These are phyloP conservation scores for Egretta garzetta DNA, from an alignment of 2,113 vertebrate species.

Conservation along the genomic window DNA sequence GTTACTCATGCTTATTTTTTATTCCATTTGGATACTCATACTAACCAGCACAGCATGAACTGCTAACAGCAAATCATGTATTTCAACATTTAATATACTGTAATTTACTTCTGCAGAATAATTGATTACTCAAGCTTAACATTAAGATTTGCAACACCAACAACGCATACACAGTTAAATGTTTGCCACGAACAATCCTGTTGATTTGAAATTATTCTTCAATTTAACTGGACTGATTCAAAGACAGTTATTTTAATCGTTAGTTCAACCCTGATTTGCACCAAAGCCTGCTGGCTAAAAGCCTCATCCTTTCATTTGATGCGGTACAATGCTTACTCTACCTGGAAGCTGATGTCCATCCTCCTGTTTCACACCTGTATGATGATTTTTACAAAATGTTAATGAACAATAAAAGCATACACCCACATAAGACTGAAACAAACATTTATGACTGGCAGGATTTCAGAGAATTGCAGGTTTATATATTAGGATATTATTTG, in stretches of 20 bases:
- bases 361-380: conserved; percentile 89
- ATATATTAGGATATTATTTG: neutral
- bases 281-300: neutral
- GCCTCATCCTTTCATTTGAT: neutral
- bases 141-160: neutral
- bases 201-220: conserved; percentile 8
- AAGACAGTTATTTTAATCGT: conserved; percentile 4
- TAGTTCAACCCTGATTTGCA: conserved; percentile 33
- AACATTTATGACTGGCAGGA: neutral
- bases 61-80: neutral
- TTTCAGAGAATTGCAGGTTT: neutral
- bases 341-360: conserved; percentile 92
- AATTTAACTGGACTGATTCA: neutral
- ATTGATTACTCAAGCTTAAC: neutral
- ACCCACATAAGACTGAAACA: neutral
- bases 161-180: neutral
- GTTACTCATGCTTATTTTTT: conserved; percentile 5
- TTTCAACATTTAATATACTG: neutral
- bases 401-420: conserved; percentile 72
- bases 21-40: neutral
- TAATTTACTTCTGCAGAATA: neutral
- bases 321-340: conserved; percentile 77
- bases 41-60: conserved; percentile 13
- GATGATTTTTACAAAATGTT: conserved; percentile 87
- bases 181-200: neutral